Conservation (phyloP, 2,113 vertebrate genomes). For the Nipponia nippon region DNA sequence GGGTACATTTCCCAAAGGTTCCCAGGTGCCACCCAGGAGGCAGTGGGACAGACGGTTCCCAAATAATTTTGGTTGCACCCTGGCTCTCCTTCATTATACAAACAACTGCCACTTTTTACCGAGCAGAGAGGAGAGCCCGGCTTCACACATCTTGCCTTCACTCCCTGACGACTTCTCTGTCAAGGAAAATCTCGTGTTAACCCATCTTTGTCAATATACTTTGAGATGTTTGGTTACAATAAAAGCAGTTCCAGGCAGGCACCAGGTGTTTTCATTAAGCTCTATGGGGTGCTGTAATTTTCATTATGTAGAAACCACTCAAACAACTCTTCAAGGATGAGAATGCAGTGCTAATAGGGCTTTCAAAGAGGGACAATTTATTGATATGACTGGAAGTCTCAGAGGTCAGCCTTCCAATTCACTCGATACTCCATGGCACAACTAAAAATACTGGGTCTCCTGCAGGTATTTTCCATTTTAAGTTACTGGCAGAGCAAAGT, state of each 20-base stretch:
- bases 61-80: neutral
- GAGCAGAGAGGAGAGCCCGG: neutral
- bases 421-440: neutral
- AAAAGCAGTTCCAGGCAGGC: neutral
- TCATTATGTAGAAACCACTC: constrained; percentile 14
- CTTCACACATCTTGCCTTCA: neutral
- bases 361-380: neutral
- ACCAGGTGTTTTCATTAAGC: neutral
- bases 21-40: too few relatives aligned
- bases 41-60: fast-evolving
- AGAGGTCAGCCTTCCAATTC: neutral
- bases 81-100: neutral
- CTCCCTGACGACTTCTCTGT: neutral
- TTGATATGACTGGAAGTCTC: neutral
- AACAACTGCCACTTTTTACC: neutral
- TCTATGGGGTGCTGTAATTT: neutral
- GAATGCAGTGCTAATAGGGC: neutral
- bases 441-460: neutral
- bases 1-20: neutral
- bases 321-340: neutral
- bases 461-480: constrained; percentile 18
- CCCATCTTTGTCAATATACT: neutral
- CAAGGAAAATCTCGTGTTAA: neutral
- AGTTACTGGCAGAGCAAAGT: neutral
- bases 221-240: neutral